These are phyloP conservation scores for Rhinopomastus cyanomelas DNA, from an alignment of 2,113 vertebrate genomes.

Conservation along the genomic window DNA sequence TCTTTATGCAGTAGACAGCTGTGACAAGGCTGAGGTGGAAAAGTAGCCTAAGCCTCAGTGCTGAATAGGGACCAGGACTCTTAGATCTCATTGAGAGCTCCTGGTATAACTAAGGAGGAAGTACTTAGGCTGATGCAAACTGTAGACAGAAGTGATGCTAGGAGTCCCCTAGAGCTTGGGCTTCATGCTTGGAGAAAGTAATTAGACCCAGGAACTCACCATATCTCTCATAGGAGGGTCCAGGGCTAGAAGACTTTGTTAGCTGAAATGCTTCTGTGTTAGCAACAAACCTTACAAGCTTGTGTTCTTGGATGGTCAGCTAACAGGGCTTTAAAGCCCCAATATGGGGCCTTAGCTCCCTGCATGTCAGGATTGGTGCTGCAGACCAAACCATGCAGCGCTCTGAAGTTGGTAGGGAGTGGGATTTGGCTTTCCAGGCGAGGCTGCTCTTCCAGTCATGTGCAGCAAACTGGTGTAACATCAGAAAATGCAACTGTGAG, in stretches of 20 bases:
- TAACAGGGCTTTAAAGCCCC: neutral
- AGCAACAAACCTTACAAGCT: neutral
- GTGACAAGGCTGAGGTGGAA: conserved; percentile 42
- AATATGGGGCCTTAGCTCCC: rapidly evolving
- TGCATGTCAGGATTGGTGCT: neutral
- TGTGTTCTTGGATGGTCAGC: neutral
- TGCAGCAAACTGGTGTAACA: neutral
- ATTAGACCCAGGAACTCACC: neutral
- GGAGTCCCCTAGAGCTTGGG: neutral
- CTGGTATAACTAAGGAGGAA: neutral
- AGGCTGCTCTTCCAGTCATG: neutral
- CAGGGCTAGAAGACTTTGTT: neutral
- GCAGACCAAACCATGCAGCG: neutral
- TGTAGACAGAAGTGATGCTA: neutral
- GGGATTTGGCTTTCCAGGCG: neutral
- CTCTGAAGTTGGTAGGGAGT: neutral
- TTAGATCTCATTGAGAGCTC: neutral
- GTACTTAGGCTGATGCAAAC: neutral
- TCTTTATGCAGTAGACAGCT: conserved; percentile 47
- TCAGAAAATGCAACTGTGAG: neutral
- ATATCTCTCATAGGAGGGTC: rapidly evolving
- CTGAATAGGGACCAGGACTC: neutral
- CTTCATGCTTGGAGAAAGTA: neutral
- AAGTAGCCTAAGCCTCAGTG: conserved; percentile 29
- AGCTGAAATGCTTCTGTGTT: neutral